Conservation (phyloP, 2,113 vertebrate species). For the Aphelocoma coerulescens region DNA sequence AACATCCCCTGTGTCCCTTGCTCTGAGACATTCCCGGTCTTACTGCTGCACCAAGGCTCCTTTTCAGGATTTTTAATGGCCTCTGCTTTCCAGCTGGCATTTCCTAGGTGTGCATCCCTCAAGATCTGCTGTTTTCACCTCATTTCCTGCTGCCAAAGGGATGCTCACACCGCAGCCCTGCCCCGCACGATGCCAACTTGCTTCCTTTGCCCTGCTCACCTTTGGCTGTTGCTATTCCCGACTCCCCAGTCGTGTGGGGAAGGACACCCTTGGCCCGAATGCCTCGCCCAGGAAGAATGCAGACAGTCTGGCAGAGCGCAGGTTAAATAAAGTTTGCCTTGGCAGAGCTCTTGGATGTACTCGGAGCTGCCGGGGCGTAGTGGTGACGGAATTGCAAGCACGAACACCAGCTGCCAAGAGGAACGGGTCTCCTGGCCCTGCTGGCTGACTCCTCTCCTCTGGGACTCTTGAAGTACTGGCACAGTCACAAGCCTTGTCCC, state of each 20-base stretch:
- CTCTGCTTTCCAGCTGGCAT: not conserved
- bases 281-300: slow-evolving; percentile 71
- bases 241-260: not conserved
- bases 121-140: not conserved
- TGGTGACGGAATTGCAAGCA: slow-evolving; percentile 48
- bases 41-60: not conserved
- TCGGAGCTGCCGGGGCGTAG: slow-evolving; percentile 39
- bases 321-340: slow-evolving; percentile 81
- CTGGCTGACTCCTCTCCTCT: not conserved
- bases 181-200: not conserved
- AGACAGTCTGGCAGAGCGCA: slow-evolving; percentile 79
- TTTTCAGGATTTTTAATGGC: not conserved
- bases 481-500: not conserved
- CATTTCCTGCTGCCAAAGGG: accelerated
- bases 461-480: slow-evolving; percentile 1
- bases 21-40: not conserved
- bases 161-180: accelerated
- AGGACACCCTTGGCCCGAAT: slow-evolving; percentile 29
- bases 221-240: slow-evolving; percentile 32
- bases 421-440: slow-evolving; percentile 27
- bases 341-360: slow-evolving; percentile 64
- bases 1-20: not conserved
- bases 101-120: not conserved
- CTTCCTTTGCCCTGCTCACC: slow-evolving; percentile 41
- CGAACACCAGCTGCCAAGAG: not conserved